A percentile compares a stretch with the other conserved stretches of the same genome.
These are phyloP conservation scores for Eptatretus burgeri DNA, from an alignment of 2,113 vertebrate genomes.

Conservation along the genomic window DNA sequence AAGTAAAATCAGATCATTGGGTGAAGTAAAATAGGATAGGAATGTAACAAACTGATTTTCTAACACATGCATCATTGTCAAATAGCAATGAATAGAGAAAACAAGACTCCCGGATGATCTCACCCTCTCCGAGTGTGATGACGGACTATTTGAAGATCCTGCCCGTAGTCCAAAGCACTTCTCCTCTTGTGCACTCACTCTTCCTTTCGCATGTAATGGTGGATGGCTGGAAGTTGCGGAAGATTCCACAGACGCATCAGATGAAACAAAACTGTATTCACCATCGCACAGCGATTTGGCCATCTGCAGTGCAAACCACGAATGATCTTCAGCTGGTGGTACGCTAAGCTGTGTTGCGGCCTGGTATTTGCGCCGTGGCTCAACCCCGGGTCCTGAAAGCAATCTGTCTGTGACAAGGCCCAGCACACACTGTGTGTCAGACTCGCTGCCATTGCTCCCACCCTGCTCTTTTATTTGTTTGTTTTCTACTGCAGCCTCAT, in stretches of 20 bases:
- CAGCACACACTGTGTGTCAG: conserved; percentile 14
- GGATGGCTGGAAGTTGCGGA: conserved; percentile 36
- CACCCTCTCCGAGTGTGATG: too few relatives aligned
- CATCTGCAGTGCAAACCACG: conserved; percentile 80
- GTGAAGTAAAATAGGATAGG: not conserved
- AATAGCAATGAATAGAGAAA: too few relatives aligned
- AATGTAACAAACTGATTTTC: not conserved
- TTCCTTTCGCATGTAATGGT: conserved; percentile 59
- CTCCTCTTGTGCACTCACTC: conserved; percentile 72
- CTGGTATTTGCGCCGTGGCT: conserved; percentile 13
- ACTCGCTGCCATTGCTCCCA: conserved; percentile 11
- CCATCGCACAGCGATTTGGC: conserved; percentile 70
- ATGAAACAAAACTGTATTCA: conserved; percentile 25
- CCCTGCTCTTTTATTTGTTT: conserved; percentile 17
- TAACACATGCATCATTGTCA: too few relatives aligned
- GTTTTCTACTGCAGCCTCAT: too few relatives aligned
- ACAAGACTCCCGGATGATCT: too few relatives aligned
- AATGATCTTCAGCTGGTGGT: conserved; percentile 34
- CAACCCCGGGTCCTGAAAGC: conserved; percentile 16
- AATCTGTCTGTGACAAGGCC: conserved; percentile 17
- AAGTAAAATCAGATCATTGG: too few relatives aligned
- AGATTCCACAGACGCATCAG: conserved; percentile 19
- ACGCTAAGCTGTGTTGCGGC: not conserved
- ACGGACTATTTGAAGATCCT: not conserved
- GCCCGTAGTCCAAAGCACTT: conserved; percentile 7